Conservation (phyloP, 2,113 vertebrate genomes). For the Channa maculata region DNA sequence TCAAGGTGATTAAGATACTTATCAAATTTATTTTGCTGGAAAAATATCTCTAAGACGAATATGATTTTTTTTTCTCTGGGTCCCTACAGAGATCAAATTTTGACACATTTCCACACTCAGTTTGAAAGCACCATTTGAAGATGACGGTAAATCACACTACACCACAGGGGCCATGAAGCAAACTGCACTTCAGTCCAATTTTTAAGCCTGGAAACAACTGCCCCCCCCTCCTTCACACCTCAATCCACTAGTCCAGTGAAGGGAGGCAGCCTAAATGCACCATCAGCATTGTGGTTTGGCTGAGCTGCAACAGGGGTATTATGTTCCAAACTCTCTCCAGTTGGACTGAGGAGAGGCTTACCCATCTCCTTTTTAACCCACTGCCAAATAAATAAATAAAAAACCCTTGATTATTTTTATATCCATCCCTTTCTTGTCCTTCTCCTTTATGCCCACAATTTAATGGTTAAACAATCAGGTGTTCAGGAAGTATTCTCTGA, state of each 20-base stretch:
- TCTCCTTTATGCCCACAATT: constrained; percentile 42
- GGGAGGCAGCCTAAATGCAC: constrained; percentile 69
- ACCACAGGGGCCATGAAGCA: constrained; percentile 69
- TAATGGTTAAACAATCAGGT: constrained; percentile 71
- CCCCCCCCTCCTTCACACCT: constrained; percentile 39
- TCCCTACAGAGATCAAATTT: constrained; percentile 74
- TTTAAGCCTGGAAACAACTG: constrained; percentile 49
- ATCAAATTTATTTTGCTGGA: constrained; percentile 62
- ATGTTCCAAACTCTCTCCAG: constrained; percentile 82
- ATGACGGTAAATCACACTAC: constrained; percentile 75
- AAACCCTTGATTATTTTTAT: constrained; percentile 33
- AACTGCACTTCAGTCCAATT: constrained; percentile 74
- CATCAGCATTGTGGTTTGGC: constrained; percentile 77
- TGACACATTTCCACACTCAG: constrained; percentile 79
- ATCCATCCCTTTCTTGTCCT: constrained; percentile 40
- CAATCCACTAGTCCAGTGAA: constrained; percentile 62
- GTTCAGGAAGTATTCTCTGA: constrained; percentile 50
- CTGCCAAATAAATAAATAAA: constrained; percentile 43
- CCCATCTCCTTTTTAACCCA: constrained; percentile 59
- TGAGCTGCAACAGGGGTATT: constrained; percentile 73
- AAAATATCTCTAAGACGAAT: constrained; percentile 54
- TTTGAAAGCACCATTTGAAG: constrained; percentile 77
- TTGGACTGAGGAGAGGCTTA: constrained; percentile 65
- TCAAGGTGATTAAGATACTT: constrained; percentile 74
- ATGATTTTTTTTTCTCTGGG: constrained; percentile 9